phyloP scores from a whole-genome alignment of 2,113 vertebrate species.

The Xenus cinereus region DNA sequence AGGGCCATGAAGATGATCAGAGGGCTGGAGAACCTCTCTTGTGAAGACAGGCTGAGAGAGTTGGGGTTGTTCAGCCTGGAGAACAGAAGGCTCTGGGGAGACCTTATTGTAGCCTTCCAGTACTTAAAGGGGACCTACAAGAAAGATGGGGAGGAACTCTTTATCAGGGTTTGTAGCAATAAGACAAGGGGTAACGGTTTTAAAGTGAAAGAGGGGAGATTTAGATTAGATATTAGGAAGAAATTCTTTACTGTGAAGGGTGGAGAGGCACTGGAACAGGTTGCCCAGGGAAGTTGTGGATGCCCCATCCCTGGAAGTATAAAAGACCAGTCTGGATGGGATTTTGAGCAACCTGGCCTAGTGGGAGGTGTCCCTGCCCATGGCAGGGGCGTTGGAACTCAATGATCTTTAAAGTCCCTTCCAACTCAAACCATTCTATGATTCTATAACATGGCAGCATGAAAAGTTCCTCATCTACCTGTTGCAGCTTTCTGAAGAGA shows the following conservation, averaged over 20 bases:
- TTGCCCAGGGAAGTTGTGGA: neutral
- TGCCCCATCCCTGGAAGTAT: neutral
- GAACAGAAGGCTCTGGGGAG: neutral
- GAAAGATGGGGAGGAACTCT: neutral
- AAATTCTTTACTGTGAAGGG: neutral
- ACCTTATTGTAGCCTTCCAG: neutral
- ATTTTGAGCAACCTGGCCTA: neutral
- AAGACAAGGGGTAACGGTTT: neutral
- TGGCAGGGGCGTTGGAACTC: neutral
- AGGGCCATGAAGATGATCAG: neutral
- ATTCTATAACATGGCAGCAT: neutral
- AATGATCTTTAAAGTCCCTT: neutral
- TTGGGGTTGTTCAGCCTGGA: neutral
- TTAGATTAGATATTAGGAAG: neutral
- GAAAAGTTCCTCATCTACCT: neutral
- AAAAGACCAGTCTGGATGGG: neutral
- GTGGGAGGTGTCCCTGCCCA: neutral
- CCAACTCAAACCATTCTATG: neutral
- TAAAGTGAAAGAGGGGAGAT: neutral
- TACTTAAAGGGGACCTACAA: neutral
- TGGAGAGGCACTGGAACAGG: neutral
- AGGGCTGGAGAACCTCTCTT: neutral
- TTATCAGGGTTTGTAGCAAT: neutral
- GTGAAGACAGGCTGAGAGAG: neutral
- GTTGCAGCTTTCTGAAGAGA: neutral